phyloP scores from a whole-genome alignment of 2,888 invertebrate species.

The Seladonia tumulorum region DNA sequence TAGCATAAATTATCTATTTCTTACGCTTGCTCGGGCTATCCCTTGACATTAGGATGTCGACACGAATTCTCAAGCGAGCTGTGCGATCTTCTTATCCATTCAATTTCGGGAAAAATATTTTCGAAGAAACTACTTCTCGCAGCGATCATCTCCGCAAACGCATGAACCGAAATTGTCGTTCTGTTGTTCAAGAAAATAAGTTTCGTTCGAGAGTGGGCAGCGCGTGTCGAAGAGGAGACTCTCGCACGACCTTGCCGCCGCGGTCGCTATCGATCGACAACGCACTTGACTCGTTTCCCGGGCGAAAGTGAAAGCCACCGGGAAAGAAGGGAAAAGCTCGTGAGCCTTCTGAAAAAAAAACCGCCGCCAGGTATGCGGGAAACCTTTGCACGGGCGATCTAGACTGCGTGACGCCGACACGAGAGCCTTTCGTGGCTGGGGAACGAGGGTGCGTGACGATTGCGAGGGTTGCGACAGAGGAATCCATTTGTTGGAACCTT shows the following conservation, averaged over 20 bases:
- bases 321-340: slow-evolving; percentile 32
- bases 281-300: slow-evolving; percentile 47
- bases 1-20: too few relatives aligned
- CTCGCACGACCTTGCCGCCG: slow-evolving; percentile 21
- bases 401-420: not conserved
- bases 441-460: not conserved
- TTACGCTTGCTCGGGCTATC: too few relatives aligned
- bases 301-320: slow-evolving; percentile 59
- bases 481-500: not conserved
- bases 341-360: not conserved
- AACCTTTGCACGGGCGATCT: not conserved
- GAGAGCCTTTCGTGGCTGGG: not conserved
- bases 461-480: not conserved
- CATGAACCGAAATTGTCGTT: not conserved
- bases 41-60: too few relatives aligned
- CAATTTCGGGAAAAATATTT: too few relatives aligned
- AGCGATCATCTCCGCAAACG: not conserved
- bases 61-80: too few relatives aligned
- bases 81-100: too few relatives aligned
- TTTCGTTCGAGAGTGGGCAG: not conserved
- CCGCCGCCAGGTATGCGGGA: not conserved
- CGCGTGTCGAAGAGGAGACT: not conserved
- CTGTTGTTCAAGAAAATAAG: not conserved
- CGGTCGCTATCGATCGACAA: slow-evolving; percentile 45
- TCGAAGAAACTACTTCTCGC: not conserved